Evolutionary conservation across 1,140 invertebrate genomes (phyloP).

Genomic region (Penaeus chinensis): DNA sequence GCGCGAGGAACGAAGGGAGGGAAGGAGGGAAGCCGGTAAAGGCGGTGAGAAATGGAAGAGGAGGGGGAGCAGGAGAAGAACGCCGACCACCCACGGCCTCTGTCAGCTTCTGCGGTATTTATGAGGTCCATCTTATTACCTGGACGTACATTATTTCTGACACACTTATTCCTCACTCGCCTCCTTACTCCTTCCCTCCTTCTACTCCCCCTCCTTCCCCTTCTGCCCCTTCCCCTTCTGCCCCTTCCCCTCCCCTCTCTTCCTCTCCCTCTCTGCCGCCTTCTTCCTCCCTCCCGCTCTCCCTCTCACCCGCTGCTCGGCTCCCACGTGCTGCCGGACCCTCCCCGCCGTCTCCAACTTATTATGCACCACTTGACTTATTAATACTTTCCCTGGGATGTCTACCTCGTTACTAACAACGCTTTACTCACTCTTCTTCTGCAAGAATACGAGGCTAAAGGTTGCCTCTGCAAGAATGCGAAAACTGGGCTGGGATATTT

Average conservation of each 20-base stretch:
- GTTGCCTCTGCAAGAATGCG: too few species aligned
- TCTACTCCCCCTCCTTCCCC: neutral
- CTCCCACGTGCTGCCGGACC: neutral
- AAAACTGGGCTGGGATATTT: too few species aligned
- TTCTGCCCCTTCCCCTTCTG: neutral
- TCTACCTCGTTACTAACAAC: constrained; percentile 38
- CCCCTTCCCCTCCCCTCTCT: neutral
- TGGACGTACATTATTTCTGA: constrained; percentile 50
- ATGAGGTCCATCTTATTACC: constrained; percentile 59
- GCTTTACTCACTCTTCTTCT: constrained; percentile 24
- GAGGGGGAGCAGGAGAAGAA: constrained; percentile 17
- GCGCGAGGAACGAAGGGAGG: constrained; percentile 42
- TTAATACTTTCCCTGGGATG: constrained; percentile 29
- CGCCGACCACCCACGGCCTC: constrained; percentile 46
- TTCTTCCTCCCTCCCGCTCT: neutral
- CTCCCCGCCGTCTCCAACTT: constrained; percentile 24
- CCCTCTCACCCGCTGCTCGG: neutral
- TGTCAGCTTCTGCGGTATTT: constrained; percentile 59
- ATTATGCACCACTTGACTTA: constrained; percentile 42
- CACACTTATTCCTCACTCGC: constrained; percentile 17
- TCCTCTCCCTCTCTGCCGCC: neutral
- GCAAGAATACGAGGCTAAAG: too few species aligned
- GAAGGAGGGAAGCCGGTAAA: constrained; percentile 37
- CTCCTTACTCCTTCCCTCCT: constrained; percentile 8
- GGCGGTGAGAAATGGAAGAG: constrained; percentile 38